These are phyloP conservation scores for Smittia sp. DNA, from an alignment of 2,888 invertebrate genomes.

Conservation along the genomic window DNA sequence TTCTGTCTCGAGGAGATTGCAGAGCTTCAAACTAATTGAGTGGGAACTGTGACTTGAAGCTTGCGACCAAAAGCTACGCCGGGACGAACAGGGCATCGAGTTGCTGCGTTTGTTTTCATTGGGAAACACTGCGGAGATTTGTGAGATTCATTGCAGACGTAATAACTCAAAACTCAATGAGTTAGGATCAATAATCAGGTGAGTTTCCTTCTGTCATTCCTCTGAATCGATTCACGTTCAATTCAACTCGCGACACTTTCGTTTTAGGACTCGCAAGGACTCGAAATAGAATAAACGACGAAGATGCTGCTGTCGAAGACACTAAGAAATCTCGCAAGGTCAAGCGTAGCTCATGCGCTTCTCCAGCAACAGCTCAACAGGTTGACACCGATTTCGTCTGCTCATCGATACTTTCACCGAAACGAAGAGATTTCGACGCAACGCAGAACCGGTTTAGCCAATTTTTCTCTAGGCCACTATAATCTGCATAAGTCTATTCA, in stretches of 20 bases:
- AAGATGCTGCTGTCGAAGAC: background rate
- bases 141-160: too few relatives aligned
- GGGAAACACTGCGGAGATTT: too few relatives aligned
- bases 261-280: background rate
- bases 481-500: slow-evolving; percentile 13
- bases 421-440: slow-evolving; percentile 10
- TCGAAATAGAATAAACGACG: background rate
- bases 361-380: background rate
- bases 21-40: too few relatives aligned
- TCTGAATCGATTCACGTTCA: too few relatives aligned
- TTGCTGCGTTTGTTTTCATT: too few relatives aligned
- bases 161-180: too few relatives aligned
- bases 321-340: background rate
- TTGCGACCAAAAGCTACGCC: too few relatives aligned
- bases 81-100: too few relatives aligned
- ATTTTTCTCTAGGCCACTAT: background rate
- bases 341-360: background rate
- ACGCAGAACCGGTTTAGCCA: slow-evolving; percentile 21
- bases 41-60: too few relatives aligned
- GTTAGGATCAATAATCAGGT: too few relatives aligned
- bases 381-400: slow-evolving; percentile 6
- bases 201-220: too few relatives aligned
- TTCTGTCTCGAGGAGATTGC: background rate
- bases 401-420: slow-evolving; percentile 23
- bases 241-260: too few relatives aligned